These are phyloP conservation scores for Ophion ellenae DNA, from an alignment of 2,888 invertebrate species.

Conservation along the genomic window DNA sequence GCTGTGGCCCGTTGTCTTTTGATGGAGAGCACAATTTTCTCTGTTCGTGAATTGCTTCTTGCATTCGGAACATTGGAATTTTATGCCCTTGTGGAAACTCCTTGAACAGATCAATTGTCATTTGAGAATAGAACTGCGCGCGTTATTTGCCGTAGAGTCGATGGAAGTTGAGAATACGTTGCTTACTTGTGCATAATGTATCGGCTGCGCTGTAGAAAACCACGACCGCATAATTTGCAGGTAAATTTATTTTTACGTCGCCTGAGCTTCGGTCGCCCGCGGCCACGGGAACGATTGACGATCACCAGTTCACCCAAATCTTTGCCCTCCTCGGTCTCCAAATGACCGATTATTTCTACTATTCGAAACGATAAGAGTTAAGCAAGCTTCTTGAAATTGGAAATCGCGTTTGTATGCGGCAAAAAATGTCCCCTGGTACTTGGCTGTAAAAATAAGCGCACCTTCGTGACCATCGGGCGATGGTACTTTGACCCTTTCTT, in stretches of 20 bases:
- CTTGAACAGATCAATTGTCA: constrained; percentile 67
- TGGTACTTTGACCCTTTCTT: constrained; percentile 76
- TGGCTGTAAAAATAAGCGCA: constrained; percentile 48
- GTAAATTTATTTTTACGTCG: constrained; percentile 83
- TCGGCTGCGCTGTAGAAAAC: constrained; percentile 85
- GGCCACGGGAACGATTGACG: constrained; percentile 85
- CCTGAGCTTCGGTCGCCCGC: constrained; percentile 85
- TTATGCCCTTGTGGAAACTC: constrained; percentile 86
- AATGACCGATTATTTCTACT: constrained; percentile 87
- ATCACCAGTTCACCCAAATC: constrained; percentile 87
- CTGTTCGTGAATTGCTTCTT: constrained; percentile 84
- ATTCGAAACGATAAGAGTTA: constrained; percentile 25
- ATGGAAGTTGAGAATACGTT: constrained; percentile 32
- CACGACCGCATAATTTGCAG: constrained; percentile 85
- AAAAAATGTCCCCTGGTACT: constrained; percentile 6
- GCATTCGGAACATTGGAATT: constrained; percentile 87
- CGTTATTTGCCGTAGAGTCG: neutral
- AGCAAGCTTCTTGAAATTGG: neutral
- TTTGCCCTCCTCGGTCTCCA: constrained; percentile 87
- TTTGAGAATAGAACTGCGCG: neutral
- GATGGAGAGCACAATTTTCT: constrained; percentile 86
- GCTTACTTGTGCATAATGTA: constrained; percentile 83
- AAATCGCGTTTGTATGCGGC: neutral
- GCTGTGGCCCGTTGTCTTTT: constrained; percentile 85
- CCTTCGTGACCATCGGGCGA: constrained; percentile 78